These are phyloP conservation scores for Balanococcus diminutus DNA, from an alignment of 2,888 invertebrate species.

Conservation along the genomic window DNA sequence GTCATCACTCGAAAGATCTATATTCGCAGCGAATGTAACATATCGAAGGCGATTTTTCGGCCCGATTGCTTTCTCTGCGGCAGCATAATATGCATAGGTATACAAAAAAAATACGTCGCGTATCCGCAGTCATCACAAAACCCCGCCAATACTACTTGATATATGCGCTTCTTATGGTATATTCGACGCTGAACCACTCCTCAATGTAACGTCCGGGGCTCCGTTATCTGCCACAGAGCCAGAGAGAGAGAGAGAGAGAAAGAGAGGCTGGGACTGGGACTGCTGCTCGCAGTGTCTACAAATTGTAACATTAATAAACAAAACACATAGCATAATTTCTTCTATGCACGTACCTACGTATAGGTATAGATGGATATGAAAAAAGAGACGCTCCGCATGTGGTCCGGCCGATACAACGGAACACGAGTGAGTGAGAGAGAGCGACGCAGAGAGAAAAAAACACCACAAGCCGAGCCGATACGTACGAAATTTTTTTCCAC, in stretches of 20 bases:
- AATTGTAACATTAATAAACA: conserved; percentile 43
- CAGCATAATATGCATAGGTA: not conserved
- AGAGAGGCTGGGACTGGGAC: too few relatives aligned
- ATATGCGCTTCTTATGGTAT: not conserved
- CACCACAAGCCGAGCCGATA: not conserved
- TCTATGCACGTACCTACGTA: not conserved
- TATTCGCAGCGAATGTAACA: not conserved
- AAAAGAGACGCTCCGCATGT: conserved; percentile 28
- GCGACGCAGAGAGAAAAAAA: not conserved
- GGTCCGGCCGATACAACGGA: not conserved
- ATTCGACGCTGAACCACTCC: not conserved
- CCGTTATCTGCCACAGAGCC: not conserved
- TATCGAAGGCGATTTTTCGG: not conserved
- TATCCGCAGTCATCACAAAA: not conserved
- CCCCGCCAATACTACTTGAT: not conserved
- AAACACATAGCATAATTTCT: conserved; percentile 14
- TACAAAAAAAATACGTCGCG: not conserved
- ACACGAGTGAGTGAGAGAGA: too few relatives aligned
- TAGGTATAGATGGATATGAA: not conserved
- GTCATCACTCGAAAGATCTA: not conserved
- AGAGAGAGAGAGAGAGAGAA: not conserved
- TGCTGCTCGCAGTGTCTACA: not conserved
- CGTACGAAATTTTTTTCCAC: conserved; percentile 21
- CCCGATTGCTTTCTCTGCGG: not conserved
- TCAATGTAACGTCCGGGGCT: not conserved